Evolutionary conservation across 2,888 invertebrate genomes (phyloP).

Genomic region (Lordiphosa andalusiaca): DNA sequence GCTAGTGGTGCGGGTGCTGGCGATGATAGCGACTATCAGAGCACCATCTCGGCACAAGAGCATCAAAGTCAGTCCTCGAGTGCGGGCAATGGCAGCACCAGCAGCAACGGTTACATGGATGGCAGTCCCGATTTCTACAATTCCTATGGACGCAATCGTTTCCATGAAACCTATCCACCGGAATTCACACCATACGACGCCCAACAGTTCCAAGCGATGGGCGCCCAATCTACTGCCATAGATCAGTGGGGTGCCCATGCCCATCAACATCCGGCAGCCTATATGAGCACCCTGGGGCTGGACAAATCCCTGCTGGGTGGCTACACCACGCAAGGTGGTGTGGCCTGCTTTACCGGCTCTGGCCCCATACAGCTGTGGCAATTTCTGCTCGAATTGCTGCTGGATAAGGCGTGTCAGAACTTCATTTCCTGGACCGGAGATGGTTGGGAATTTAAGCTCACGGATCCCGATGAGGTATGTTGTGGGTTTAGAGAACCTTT

Average conservation of each 20-base stretch:
- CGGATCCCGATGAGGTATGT: conserved; percentile 94
- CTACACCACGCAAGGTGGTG: conserved; percentile 79
- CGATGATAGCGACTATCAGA: conserved; percentile 75
- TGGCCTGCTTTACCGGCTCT: conserved; percentile 88
- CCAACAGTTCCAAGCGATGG: conserved; percentile 88
- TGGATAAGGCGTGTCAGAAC: conserved; percentile 96
- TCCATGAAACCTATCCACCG: conserved; percentile 77
- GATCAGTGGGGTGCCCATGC: conserved; percentile 82
- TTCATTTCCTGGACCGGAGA: conserved; percentile 99
- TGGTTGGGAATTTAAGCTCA: conserved; percentile 99
- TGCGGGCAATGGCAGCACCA: conserved; percentile 55
- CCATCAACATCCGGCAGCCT: conserved; percentile 78
- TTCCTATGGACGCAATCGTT: conserved; percentile 76
- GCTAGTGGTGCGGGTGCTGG: conserved; percentile 41
- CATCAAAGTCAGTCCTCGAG: conserved; percentile 72
- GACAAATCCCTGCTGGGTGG: conserved; percentile 78
- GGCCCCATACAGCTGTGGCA: conserved; percentile 99
- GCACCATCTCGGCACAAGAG: conserved; percentile 70
- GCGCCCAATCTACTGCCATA: conserved; percentile 82
- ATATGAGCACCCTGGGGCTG: conserved; percentile 82
- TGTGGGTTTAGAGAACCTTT: not conserved
- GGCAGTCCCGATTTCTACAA: conserved; percentile 75
- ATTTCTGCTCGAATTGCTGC: conserved; percentile 95
- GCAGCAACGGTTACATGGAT: conserved; percentile 70
- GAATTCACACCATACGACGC: conserved; percentile 83